Base-by-base conservation (phyloP, 2,888 invertebrate genomes). In the Cantharis lateralis region DNA sequence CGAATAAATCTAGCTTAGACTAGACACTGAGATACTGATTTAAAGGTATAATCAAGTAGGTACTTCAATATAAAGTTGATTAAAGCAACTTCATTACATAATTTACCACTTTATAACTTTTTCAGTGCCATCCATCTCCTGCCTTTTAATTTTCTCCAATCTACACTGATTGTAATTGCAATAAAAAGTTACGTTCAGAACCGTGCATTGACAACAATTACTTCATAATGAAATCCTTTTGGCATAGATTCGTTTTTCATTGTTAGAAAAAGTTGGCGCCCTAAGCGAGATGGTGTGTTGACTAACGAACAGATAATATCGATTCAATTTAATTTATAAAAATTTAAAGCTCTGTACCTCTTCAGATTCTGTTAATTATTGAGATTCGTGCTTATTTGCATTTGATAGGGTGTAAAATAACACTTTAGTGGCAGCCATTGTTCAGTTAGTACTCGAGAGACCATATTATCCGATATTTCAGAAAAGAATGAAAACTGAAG, bases 1-100 rank as follows among this genome's bases (percentile, higher is more conserved):
- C 26, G 48, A 68, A 72, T 72, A 72, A 68, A 72, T 68, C 61
- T 72, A 26, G 62, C n/a, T 68, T 72, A 68, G 24, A 24, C 66
- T 20, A 62, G 62, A 64, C 24, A 68, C 48, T 62, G 24, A 62
- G 13, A 61, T 13, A 62, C 18, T 48, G 68, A 20, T 70, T 70
- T 70, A 61, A 61, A 48, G 20, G 48, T 70, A 28, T 69, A 69
- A 68, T 20, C 20, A 68, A 20, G 24, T 15, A 68, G 24, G 20
- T 24, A 66, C 24, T 66, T 66, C 18, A 20, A 66, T 66, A 16
- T n/a, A 63, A 66, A 66, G 64, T 24, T 66, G 20, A 66, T 66
- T 66, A 66, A 66, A 20, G 64, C 64, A 20, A 66, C 20, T 66
- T 66, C 64, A 20, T 66, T 20, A 20, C 64, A 63, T 63, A 63